Conservation (phyloP, 2,797 vertebrate species). For the Coregonus suidteri region DNA sequence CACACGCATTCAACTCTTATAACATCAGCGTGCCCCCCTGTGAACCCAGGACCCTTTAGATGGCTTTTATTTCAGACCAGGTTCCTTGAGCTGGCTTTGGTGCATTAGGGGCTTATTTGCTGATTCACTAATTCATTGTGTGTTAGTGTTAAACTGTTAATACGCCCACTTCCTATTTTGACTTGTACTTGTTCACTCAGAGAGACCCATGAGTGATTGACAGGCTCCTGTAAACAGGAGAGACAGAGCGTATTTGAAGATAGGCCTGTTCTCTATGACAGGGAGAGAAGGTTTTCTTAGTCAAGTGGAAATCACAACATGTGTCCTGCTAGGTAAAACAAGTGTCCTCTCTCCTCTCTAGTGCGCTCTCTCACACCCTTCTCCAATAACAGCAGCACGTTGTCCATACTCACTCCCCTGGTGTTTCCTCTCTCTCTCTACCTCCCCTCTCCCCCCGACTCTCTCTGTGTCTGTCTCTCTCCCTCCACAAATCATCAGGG, state of each 20-base stretch:
- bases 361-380: background rate
- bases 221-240: too few species aligned
- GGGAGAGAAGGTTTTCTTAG: background rate
- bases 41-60: background rate
- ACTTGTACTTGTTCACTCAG: too few species aligned
- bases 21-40: too few species aligned
- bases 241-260: background rate
- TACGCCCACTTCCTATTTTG: too few species aligned
- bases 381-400: background rate
- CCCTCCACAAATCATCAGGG: conserved; percentile 61
- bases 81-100: too few species aligned
- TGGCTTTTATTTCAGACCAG: too few species aligned
- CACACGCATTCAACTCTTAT: background rate
- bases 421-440: background rate
- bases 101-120: too few species aligned
- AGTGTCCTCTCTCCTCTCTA: background rate
- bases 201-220: too few species aligned
- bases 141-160: too few species aligned
- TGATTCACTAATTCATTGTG: too few species aligned
- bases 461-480: background rate
- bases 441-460: background rate
- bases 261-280: background rate
- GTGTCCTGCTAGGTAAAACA: background rate
- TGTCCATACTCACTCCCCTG: background rate
- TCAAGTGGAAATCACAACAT: conserved; percentile 6